Base-by-base conservation (phyloP, 2,113 vertebrate species). In the Nycticorax nycticorax region DNA sequence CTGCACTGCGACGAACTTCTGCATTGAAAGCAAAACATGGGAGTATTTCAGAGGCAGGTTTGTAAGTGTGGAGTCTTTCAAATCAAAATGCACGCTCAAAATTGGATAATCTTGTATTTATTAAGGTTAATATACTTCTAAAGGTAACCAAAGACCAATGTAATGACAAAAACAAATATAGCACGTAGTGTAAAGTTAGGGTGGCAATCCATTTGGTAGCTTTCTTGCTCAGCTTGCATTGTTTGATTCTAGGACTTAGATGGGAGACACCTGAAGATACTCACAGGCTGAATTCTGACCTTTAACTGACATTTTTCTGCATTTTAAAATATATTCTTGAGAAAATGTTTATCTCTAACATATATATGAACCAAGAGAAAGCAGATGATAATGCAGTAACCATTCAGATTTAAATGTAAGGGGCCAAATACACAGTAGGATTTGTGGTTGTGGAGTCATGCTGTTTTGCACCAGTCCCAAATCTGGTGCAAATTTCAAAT, bases 181-280 rank as follows among this genome's bases (percentile, higher is more conserved):
- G 9, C 1, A 2, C 17, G 9, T 48, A 32, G 7, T 56, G 26
- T n/a, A 14, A 60, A 62, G 35, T 14, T 21, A n/a, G 26, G 26
- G 27, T 0, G 2, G 8, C 35, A 30, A 30, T 14, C 21, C 2
- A 3, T 52, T 69, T 41, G 13, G 8, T 50, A 4, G 10, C 7
- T 48, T 47, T 60, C 20, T 57, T 67, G 37, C 13, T 71, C 47
- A 75, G 17, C 30, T 75, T 60, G 35, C 15, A 6, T 48, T 60
- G 47, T 47, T 69, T 10, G 53, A 41, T 28, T 50, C 33, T 45
- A 5, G 28, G 39, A n/a, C 24, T 52, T 59, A 45, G 10, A n/a
- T 19, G 14, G 35, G 33, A 86, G 30, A 45, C 15, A n/a, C 17
- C 35, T 30, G 26, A 41, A 57, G 33, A 37, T 39, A 47, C 50